Base-by-base conservation (phyloP, 2,797 vertebrate species). In the Remorina albescens region DNA sequence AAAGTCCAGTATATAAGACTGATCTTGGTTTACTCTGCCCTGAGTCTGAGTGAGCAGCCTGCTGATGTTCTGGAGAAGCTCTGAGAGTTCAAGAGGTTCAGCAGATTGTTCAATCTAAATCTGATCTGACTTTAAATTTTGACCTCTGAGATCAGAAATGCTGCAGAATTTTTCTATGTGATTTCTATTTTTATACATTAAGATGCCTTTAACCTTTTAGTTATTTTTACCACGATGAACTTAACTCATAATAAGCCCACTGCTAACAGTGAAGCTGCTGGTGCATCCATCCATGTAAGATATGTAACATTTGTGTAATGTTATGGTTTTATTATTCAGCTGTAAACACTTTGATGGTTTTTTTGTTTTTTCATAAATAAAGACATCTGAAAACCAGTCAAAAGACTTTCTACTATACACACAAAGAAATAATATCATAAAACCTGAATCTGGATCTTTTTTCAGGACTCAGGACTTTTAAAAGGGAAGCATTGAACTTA, bases 61-160 rank as follows among this genome's bases (percentile, higher is more conserved):
- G 53, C 51, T 36, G 10, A 21, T 12, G 51, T 9, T 32, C 28
- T 30, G 53, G 42, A 44, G 42, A 11, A 23, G 10, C 5, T 50
- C 1, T 26, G 13, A 8, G 49, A 23, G 12, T 50, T 50, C 8
- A 50, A 26, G 12, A 13, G 50, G 16, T 53, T 53, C 26, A 3
- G 15, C 15, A 41, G 15, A 16, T 11, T 15, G 6, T 39, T 28
- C 26, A 42, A 42, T 28, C 28, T 47, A 12, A 23, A 34, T 13
- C 7, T 19, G 23, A 36, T 28, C 21, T 26, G 34, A n/a, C 12
- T 62, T 11, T 23, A n/a, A 71, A 25, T 15, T 50, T 2, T 49
- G 21, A 74, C 55, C 49, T 54, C 49, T 26, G 65, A 49, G 9
- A 13, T 63, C 44, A 34, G 28, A 25, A 12, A 36, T 55, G 5